Evolutionary conservation across 2,888 invertebrate genomes (phyloP), one percentile per base, ranked within the genome.

Genomic region (Xiphydria camelus): DNA sequence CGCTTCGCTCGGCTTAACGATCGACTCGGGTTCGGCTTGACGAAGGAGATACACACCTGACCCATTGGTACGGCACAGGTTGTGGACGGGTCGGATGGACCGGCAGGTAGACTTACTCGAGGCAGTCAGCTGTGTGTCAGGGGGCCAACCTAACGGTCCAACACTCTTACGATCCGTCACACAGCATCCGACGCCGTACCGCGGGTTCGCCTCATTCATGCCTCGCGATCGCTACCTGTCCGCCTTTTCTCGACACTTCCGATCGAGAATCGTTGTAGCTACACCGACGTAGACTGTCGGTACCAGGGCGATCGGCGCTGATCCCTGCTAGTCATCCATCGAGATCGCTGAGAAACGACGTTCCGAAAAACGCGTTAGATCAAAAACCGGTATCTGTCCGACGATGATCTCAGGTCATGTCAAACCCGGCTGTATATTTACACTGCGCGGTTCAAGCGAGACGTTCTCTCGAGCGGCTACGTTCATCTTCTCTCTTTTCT

Each of bases 131-230:
- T 68, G 59, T 68, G 64, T 70, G 70, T 70, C 67, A 69, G 66
- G 62, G 66, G 68, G 70, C 66, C 68, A 68, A 70, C 56, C 59
- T 70, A 70, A 70, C 69, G 70, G 69, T 70, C 55, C 55, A 49
- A 53, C 49, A 52, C 50, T 57, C 51, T 45, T 47, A 36, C 41
- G 45, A 47, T 41, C 49, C n/a, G n/a, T n/a, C n/a, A n/a, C n/a
- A 42, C 62, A 57, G 56, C 61, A 51, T 60, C 60, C 45, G 40
- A 41, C 52, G 53, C 41, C 53, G 47, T 47, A n/a, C n/a, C n/a
- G n/a, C n/a, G n/a, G n/a, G 15, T 29, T 29, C 15, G 29, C 29
- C 29, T 29, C 29, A 29, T 29, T 29, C 29, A 29, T 29, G 15
- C 14, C 12, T 10, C 15, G 15, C 29, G 12, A 29, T 29, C 12